Evolutionary conservation across 2,797 vertebrate genomes (phyloP), one percentile per base, ranked within the genome.

Genomic region (Argya squamiceps): DNA sequence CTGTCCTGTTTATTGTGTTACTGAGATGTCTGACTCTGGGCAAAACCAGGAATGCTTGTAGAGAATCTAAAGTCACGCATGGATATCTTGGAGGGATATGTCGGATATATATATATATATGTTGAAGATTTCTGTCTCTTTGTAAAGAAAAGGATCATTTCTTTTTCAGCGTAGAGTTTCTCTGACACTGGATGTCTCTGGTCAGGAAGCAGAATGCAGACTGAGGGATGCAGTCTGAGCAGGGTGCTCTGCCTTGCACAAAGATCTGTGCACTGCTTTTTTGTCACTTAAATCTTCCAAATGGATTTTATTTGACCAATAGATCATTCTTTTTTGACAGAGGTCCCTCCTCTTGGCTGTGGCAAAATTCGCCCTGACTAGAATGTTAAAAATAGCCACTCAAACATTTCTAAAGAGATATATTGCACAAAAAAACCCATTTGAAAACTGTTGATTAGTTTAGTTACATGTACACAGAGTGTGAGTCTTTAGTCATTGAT

Each of bases 51-150:
- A 55, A 68, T 53, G 9, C 2, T 12, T 71, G 76, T 41, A 69
- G 56, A 95, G 90, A 56, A 60, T 92, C 50, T 86, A 4, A 89
- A 94, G 55, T 65, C 46, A 43, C 41, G 37, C 5, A 2, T 63
- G 67, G 64, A 65, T 92, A 73, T 67, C 88, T 83, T 62, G 53
- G 67, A 95, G 92, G 47, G 1, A 19, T 69, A 55, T 70, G n/a
- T 41, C 0, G 0, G 52, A 8, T 62, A 71, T n/a, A n/a, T n/a
- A n/a, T n/a, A n/a, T n/a, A n/a, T n/a, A n/a, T 64, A 74, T 91
- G 46, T 43, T 87, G 63, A 68, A 60, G 63, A 24, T 92, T 85
- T 46, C 69, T 67, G 49, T 68, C 49, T 71, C 88, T 58, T 71
- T 44, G 43, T 32, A 58, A 77, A 69, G 77, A 58, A 70, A 68